These are phyloP conservation scores for Apodemia duryi DNA, from an alignment of 2,888 invertebrate species.

Conservation along the genomic window DNA sequence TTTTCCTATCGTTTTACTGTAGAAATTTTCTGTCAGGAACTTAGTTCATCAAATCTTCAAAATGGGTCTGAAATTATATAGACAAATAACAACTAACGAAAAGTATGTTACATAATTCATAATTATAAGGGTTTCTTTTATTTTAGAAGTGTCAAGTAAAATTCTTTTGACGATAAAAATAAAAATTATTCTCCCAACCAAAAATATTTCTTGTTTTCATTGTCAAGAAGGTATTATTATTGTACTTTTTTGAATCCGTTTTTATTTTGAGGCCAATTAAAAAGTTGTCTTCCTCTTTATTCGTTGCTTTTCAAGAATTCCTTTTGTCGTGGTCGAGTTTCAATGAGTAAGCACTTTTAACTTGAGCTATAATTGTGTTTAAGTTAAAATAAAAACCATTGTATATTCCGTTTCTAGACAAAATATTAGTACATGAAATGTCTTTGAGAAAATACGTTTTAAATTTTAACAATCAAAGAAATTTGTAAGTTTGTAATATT, in stretches of 20 bases:
- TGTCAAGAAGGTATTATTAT: conserved; percentile 13
- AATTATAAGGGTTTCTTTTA: no score
- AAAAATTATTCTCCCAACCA: neutral
- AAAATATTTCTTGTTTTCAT: conserved; percentile 8
- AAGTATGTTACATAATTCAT: no score
- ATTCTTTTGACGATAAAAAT: neutral
- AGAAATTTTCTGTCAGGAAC: no score
- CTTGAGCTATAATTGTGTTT: conserved; percentile 9
- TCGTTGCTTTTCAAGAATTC: conserved; percentile 49
- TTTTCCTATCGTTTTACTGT: no score
- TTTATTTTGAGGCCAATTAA: conserved; percentile 71
- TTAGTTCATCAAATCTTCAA: no score
- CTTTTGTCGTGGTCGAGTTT: conserved; percentile 45
- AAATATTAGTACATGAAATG: neutral
- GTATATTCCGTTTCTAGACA: neutral
- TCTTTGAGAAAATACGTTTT: neutral
- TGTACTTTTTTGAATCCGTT: conserved; percentile 28
- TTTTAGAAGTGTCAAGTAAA: neutral
- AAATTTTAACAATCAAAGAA: no score
- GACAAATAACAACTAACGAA: no score
- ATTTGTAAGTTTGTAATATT: no score
- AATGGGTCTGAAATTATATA: no score
- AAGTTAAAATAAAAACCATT: conserved; percentile 7
- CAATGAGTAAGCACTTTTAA: conserved; percentile 13
- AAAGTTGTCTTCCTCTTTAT: conserved; percentile 57